Conservation (phyloP, 2,888 invertebrate genomes). For the Idaea aversata region DNA sequence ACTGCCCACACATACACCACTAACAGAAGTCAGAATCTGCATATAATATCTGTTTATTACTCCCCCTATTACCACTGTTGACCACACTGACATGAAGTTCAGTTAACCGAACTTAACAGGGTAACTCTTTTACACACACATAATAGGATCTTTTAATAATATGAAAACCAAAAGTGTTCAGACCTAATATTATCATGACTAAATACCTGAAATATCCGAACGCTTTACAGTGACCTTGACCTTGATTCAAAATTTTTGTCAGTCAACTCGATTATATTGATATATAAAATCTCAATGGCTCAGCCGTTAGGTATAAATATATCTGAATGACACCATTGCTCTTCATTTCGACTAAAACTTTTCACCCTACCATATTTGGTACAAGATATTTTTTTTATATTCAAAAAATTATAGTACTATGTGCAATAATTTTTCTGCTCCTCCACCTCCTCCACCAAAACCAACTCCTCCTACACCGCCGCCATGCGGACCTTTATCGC, state of each 20-base stretch:
- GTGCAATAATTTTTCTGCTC: too few relatives aligned
- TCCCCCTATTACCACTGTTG: too few relatives aligned
- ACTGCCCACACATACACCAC: background rate
- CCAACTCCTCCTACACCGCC: too few relatives aligned
- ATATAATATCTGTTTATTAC: too few relatives aligned
- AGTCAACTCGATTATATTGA: slow-evolving; percentile 14
- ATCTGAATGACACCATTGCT: slow-evolving; percentile 7
- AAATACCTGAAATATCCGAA: background rate
- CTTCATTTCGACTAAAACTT: slow-evolving; percentile 29
- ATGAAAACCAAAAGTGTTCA: background rate
- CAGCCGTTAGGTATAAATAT: slow-evolving; percentile 38
- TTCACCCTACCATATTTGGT: slow-evolving; percentile 11
- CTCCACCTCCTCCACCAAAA: too few relatives aligned
- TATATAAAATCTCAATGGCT: background rate
- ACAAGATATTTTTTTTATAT: slow-evolving; percentile 25
- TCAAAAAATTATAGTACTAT: slow-evolving; percentile 16
- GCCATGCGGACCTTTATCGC: slow-evolving; percentile 26
- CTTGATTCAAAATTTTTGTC: background rate
- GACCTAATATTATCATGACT: background rate
- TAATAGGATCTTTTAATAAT: too few relatives aligned
- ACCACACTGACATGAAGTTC: too few relatives aligned
- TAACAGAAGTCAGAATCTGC: too few relatives aligned
- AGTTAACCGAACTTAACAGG: too few relatives aligned
- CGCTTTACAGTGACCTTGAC: background rate
- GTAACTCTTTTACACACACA: too few relatives aligned